Base-by-base conservation (phyloP, 2,113 vertebrate genomes). In the Phyllostomus hastatus region DNA sequence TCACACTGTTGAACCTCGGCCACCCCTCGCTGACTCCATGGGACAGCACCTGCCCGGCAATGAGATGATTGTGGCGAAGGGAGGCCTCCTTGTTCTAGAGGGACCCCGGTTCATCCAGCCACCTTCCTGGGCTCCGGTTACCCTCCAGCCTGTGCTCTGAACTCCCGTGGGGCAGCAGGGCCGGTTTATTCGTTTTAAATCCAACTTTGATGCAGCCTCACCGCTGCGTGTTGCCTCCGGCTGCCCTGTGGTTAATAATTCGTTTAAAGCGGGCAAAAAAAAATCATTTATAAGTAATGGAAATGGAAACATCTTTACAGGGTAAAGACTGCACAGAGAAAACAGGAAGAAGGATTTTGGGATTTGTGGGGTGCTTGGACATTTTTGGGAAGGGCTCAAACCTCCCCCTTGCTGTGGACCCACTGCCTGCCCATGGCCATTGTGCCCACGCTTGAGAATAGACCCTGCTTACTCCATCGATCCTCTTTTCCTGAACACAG, bases 181-280 rank as follows among this genome's bases (percentile, higher is more conserved):
- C 57, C 88, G 5, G 81, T 24, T 52, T 6, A 50, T 85, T 64
- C 4, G 16, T 96, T 75, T 64, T 43, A 9, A 57, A n/a, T 50
- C 31, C 28, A 14, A 15, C 35, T 89, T 35, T 20, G n/a, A 46
- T 7, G 31, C 35, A 22, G 84, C 16, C 4, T 69, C 31, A 26
- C 11, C 0, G 12, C 35, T 19, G 24, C 24, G 33, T n/a, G 89
- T 82, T 50, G 41, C 59, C 22, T 24, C 28, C 3, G 4, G 82
- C n/a, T n/a, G 61, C 54, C 57, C 35, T 1, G 33, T 46, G 17
- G 38, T 59, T 94, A 66, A 38, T 75, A 92, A 90, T 98, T 98
- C 97, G 94, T 97, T 97, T 96, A 93, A 97, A 96, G 95, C 93
- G 96, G 97, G 95, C 61, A 90, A 73, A 83, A 75, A 94, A 15